Evolutionary conservation across 2,797 vertebrate species (phyloP).

Genomic region (Pipistrellus kuhlii): DNA sequence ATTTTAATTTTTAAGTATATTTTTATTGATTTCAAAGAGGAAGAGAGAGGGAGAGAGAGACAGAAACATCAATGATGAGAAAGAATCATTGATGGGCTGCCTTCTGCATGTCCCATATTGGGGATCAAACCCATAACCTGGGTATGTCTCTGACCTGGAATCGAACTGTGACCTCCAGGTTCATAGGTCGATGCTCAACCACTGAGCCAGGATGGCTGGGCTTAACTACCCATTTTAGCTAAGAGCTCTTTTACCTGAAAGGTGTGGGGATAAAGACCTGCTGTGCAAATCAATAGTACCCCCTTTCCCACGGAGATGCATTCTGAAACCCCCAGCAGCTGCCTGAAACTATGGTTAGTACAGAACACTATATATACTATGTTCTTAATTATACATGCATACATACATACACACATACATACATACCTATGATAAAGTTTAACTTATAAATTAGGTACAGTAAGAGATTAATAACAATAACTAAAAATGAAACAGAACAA

Average conservation of each 20-base stretch:
- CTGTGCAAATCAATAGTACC: background rate
- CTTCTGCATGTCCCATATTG: too few relatives aligned
- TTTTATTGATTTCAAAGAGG: too few relatives aligned
- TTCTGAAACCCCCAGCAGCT: background rate
- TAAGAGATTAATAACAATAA: background rate
- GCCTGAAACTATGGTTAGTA: background rate
- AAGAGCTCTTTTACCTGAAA: background rate
- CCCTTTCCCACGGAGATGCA: background rate
- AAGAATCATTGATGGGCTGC: too few relatives aligned
- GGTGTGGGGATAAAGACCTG: background rate
- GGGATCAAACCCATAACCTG: too few relatives aligned
- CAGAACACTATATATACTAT: background rate
- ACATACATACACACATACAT: background rate
- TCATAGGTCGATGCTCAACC: too few relatives aligned
- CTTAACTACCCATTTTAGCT: background rate
- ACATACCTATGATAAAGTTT: background rate
- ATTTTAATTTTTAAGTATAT: too few relatives aligned
- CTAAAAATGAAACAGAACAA: background rate
- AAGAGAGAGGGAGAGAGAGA: too few relatives aligned
- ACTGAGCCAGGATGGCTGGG: too few relatives aligned
- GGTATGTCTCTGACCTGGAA: too few relatives aligned
- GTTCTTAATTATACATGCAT: background rate
- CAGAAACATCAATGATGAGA: too few relatives aligned
- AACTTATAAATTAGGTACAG: background rate
- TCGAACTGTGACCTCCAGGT: too few relatives aligned